Conservation (phyloP, 2,113 vertebrate genomes). For the Brienomyrus longianalis region DNA sequence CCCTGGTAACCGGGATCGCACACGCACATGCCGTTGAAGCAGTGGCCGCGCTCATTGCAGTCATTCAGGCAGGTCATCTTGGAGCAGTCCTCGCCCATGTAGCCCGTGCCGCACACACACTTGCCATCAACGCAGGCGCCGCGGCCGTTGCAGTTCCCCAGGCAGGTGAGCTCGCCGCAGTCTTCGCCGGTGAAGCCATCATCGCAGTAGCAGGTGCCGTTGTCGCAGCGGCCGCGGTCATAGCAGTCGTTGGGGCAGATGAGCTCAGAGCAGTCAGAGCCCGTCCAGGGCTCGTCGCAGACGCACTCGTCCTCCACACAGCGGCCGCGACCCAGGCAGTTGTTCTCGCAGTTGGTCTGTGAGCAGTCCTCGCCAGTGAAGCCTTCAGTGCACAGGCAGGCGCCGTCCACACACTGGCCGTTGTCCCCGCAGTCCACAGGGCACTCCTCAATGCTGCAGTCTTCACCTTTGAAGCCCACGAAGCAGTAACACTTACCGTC, state of each 20-base stretch:
- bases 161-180: constrained; percentile 76
- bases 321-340: constrained; percentile 77
- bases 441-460: constrained; percentile 79
- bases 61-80: constrained; percentile 73
- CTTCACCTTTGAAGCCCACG: constrained; percentile 72
- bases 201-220: constrained; percentile 87
- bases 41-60: constrained; percentile 76
- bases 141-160: constrained; percentile 64
- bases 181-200: constrained; percentile 81
- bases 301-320: constrained; percentile 83
- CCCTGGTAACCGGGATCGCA: constrained; percentile 80
- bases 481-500: constrained; percentile 82
- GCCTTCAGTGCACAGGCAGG: constrained; percentile 77
- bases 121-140: constrained; percentile 77
- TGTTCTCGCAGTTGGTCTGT: constrained; percentile 76
- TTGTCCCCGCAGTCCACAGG: constrained; percentile 70
- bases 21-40: constrained; percentile 70
- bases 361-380: constrained; percentile 76
- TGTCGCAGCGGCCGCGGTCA: constrained; percentile 86
- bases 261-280: constrained; percentile 85
- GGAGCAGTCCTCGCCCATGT: constrained; percentile 75
- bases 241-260: constrained; percentile 93
- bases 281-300: constrained; percentile 83
- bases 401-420: constrained; percentile 72
- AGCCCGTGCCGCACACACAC: constrained; percentile 75